These are phyloP conservation scores for Pachymerium ferrugineum DNA, from an alignment of 2,888 invertebrate genomes.

Conservation along the genomic window DNA sequence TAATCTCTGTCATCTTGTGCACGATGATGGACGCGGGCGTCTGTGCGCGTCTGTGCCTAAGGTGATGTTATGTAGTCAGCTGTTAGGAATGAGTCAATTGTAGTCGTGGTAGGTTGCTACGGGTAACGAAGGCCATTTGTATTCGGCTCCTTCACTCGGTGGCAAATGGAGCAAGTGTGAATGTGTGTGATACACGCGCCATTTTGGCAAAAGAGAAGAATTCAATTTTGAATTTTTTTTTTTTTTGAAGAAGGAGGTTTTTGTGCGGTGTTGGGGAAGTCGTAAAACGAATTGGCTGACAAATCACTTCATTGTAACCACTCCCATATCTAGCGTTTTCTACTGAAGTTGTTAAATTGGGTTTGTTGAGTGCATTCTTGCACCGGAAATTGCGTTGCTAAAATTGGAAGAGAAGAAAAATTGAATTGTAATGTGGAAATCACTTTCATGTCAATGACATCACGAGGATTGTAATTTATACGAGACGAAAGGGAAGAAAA, in stretches of 20 bases:
- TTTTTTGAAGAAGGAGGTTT: slow-evolving; percentile 4
- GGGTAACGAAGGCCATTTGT: slow-evolving; percentile 9
- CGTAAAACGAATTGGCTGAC: slow-evolving; percentile 13
- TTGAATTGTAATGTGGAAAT: background rate
- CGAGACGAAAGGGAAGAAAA: background rate
- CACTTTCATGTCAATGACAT: background rate
- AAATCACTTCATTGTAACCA: slow-evolving; percentile 13
- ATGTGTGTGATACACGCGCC: slow-evolving; percentile 13
- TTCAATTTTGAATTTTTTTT: slow-evolving; percentile 4
- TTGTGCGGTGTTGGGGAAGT: slow-evolving; percentile 13
- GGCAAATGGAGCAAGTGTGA: slow-evolving; percentile 13
- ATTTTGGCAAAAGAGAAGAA: slow-evolving; percentile 7
- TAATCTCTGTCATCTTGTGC: slow-evolving; percentile 7
- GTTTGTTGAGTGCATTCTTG: background rate
- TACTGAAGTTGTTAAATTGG: background rate
- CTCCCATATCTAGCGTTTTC: background rate
- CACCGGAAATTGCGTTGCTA: background rate
- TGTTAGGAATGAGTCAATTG: slow-evolving; percentile 9
- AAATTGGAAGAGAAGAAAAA: background rate
- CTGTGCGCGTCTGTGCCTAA: slow-evolving; percentile 2
- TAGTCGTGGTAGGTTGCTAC: slow-evolving; percentile 4
- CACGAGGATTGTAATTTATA: background rate
- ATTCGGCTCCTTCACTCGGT: slow-evolving; percentile 8
- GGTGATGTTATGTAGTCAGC: slow-evolving; percentile 13
- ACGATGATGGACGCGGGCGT: slow-evolving; percentile 4